Evolutionary conservation across 2,797 vertebrate genomes (phyloP).

Genomic region (Anguilla anguilla): DNA sequence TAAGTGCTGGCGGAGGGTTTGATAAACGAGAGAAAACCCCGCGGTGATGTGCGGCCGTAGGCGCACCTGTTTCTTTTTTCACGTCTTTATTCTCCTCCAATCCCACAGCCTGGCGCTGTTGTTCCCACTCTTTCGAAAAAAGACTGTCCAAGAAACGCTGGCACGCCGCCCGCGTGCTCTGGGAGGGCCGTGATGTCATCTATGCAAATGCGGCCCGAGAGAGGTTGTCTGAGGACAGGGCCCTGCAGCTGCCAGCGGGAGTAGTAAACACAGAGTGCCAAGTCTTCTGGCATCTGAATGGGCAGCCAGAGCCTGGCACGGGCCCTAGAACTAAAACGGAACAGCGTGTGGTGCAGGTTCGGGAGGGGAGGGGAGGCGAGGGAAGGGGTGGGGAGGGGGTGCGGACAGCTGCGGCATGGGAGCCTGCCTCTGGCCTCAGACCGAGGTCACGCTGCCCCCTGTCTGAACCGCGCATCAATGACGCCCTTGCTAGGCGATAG

Average conservation of each 20-base stretch:
- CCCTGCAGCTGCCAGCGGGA: conserved; percentile 57
- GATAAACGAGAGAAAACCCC: neutral
- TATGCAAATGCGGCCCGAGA: conserved; percentile 48
- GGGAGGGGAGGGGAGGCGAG: neutral
- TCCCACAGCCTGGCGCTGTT: neutral
- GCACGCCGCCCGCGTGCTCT: conserved; percentile 37
- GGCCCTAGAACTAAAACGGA: conserved; percentile 5
- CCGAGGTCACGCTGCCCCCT: conserved; percentile 39
- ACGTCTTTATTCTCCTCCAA: neutral
- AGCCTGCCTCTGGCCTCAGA: conserved; percentile 60
- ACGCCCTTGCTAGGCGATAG: neutral
- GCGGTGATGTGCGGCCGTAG: neutral
- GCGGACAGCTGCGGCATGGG: conserved; percentile 66
- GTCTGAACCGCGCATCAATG: neutral
- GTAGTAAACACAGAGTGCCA: conserved; percentile 71
- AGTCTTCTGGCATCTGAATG: conserved; percentile 61
- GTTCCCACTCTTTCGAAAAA: neutral
- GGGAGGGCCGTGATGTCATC: conserved; percentile 62
- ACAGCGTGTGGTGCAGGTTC: conserved; percentile 15
- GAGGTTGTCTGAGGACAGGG: conserved; percentile 67
- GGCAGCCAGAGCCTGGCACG: conserved; percentile 56
- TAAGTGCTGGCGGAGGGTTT: neutral
- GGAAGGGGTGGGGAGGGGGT: neutral
- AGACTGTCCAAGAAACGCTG: neutral
- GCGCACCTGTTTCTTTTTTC: neutral